phyloP scores from a whole-genome alignment of 1,140 invertebrate genomes.

The Telenomus remus region DNA sequence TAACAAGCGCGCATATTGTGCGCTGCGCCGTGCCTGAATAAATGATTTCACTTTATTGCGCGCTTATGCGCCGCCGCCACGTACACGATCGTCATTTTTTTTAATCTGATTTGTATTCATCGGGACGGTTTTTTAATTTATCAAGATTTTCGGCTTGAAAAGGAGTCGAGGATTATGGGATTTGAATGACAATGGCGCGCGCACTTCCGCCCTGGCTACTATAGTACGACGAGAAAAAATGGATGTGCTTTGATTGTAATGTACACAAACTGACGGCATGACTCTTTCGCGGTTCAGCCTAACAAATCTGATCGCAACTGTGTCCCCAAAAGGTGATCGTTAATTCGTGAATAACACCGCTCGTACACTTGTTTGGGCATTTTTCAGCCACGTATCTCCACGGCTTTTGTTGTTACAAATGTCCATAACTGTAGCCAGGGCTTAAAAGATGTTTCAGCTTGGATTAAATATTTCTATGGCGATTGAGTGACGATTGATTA shows the following conservation, averaged over 20 bases:
- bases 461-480: too few relatives aligned
- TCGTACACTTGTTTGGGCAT: too few relatives aligned
- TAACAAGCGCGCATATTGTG: constrained; percentile 39
- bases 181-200: constrained; percentile 43
- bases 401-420: too few relatives aligned
- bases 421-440: too few relatives aligned
- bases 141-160: constrained; percentile 34
- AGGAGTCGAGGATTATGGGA: constrained; percentile 20
- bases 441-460: too few relatives aligned
- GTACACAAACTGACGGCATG: constrained; percentile 13
- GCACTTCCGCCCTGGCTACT: constrained; percentile 25
- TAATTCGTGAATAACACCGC: too few relatives aligned
- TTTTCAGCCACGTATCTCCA: too few relatives aligned
- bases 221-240: constrained; percentile 11
- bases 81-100: constrained; percentile 16
- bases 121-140: constrained; percentile 37
- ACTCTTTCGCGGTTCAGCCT: constrained; percentile 3
- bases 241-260: constrained; percentile 17
- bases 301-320: too few relatives aligned
- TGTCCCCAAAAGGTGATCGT: too few relatives aligned
- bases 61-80: not conserved
- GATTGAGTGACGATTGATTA: too few relatives aligned
- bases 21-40: constrained; percentile 14
- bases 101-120: constrained; percentile 48
- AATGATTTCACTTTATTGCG: constrained; percentile 34